Base-by-base conservation (phyloP, 1,140 invertebrate genomes). In the Sinonovacula constricta region DNA sequence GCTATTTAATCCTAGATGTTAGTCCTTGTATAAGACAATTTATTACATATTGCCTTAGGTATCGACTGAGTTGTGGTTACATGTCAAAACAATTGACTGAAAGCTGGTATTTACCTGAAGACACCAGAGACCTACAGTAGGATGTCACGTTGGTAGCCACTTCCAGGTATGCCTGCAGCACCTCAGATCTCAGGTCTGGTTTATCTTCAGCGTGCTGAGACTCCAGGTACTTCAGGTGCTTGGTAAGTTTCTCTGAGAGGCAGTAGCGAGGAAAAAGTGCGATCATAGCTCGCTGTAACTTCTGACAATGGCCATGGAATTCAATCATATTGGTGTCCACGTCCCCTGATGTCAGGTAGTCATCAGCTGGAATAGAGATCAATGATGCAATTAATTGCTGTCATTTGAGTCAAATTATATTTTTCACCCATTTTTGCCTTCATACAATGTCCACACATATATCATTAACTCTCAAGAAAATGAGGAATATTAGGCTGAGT, bases 221-320 rank as follows among this genome's bases (percentile, higher is more conserved):
- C 67, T 80, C 82, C 56, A 86, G 77, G 63, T 83, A 82, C 33
- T 79, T 80, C 57, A 89, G 79, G 71, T 88, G 82, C 80, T 88
- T 87, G 68, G 72, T 76, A 14, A 89, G 60, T 59, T 80, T 85
- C 28, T 90, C 91, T 28, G 86, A 87, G n/a, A 90, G 66, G 54
- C 81, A 82, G 86, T 96, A 96, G 76, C 94, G 93, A 12, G 94
- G 93, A 31, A 96, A 91, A 22, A 96, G 89, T 0, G 93, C 92
- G 24, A 96, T 87, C 92, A 96, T 94, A 22, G 96, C 89, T 79
- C 93, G 81, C 77, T 91, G 87, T n/a, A 91, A 85, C 14, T 88
- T 78, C 26, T 79, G 70, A n/a, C 90, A 78, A 14, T 89, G 88
- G 67, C 86, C 86, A 65, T 83, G 79, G 65, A 89, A 87, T 81